Evolutionary conservation across 2,113 vertebrate genomes (phyloP), one percentile per base, ranked within the genome.

Genomic region (Nycticorax nycticorax): DNA sequence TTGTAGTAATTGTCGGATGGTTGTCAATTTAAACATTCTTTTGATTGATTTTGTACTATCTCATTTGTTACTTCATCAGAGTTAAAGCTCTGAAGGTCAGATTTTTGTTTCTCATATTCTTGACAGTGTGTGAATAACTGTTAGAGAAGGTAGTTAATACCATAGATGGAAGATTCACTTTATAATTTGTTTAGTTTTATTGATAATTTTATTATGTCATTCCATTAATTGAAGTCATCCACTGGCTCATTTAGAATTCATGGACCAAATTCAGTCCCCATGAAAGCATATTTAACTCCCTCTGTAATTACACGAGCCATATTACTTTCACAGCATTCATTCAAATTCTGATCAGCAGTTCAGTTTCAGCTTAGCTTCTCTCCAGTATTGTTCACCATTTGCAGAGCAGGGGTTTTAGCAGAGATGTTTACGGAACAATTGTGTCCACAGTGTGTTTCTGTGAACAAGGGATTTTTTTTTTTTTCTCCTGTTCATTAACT

Each of bases 231-330:
- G 83, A 93, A 95, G 84, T 91, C 43, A 89, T 92, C 80, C 66
- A 22, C 45, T 95, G 92, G 83, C 84, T 95, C 69, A 82, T 95
- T 95, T 66, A 76, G 89, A 91, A 95, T 96, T 95, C 95, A 82
- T 57, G 77, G 84, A 37, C 77, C 80, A 76, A 76, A 85, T 79
- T 82, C 85, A 82, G 45, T 64, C 53, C 89, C 60, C 48, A 53
- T 79, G 88, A 69, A 94, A 88, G 80, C 69, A 43, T 48, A 93
- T 92, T 86, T 78, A 92, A 76, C 57, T 66, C 60, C 50, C 91
- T 68, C 35, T 73, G 84, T 95, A 79, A 89, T 92, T 86, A 89
- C 26, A 22, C 2, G 4, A 85, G 80, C 84, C 33, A 2, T 82
- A 56, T 60, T 84, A 50, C 52, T 92, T 91, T 56, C 68, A 52